Evolutionary conservation across 1,140 invertebrate genomes (phyloP), one percentile per base, ranked within the genome.

Genomic region (Uloborus diversus): DNA sequence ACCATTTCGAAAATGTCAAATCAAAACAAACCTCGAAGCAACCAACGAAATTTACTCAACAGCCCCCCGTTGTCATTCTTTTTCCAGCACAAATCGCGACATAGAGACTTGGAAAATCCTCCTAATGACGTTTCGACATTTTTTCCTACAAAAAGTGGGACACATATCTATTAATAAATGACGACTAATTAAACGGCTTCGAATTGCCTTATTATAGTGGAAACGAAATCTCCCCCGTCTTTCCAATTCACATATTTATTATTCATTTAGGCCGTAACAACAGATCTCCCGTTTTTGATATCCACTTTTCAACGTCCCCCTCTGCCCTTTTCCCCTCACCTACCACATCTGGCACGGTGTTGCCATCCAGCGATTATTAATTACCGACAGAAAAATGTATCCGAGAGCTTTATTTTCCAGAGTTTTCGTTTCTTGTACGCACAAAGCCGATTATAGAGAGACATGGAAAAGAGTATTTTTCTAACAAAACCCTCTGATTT

Each of bases 321-420:
- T 53, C 7, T n/a, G 17, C 49, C 20, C 11, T n/a, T 20, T 17
- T n/a, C 49, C 17, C 49, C 20, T 20, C 25, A 30, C 68, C 51
- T 4, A 20, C 25, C 57, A 51, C 37, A 51, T 64, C 59, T 35
- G 28, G 51, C 28, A 27, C 56, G 2, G 5, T 35, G 71, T 64
- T 64, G 59, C 71, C 59, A 64, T 64, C 53, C 59, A 14, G 42
- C 20, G 59, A 62, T 75, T 75, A 75, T 75, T 75, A 75, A 75
- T 75, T 75, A 64, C 71, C 42, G 59, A 64, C 59, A 32, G 71
- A 75, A 75, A 75, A 75, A 75, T 75, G 47, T 64, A 64, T n/a
- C 61, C 69, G 56, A 49, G 71, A 53, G 59, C 37, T 75, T 75
- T 75, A 75, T 75, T 75, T 75, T 53, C 30, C 1, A 64, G 28